Conservation (phyloP, 2,797 vertebrate species). For the Anguilla obscura region DNA sequence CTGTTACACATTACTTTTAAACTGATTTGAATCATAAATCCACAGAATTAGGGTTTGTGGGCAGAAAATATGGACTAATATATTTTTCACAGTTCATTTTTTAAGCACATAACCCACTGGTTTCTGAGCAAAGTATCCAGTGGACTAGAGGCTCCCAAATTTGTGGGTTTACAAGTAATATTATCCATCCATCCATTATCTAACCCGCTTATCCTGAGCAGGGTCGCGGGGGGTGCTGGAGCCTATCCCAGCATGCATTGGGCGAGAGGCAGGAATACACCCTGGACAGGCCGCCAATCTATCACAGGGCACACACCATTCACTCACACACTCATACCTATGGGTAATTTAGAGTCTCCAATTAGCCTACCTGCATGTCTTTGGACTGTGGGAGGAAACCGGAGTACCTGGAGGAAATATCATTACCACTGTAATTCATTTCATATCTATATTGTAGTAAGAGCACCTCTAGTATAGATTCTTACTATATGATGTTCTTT, state of each 20-base stretch:
- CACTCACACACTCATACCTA: no score
- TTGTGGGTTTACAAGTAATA: background rate
- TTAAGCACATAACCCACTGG: background rate
- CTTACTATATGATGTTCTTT: background rate
- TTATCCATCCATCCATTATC: no score
- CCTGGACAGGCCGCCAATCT: no score
- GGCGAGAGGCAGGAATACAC: no score
- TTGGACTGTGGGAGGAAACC: no score
- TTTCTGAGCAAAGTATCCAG: background rate
- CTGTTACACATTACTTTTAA: background rate
- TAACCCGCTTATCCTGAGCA: no score
- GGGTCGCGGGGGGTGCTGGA: no score
- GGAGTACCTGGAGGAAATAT: background rate
- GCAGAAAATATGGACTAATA: background rate
- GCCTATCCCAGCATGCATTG: no score
- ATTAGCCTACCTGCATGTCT: no score
- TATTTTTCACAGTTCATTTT: background rate
- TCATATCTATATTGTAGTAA: background rate
- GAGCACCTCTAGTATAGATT: background rate
- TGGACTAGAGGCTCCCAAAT: background rate
- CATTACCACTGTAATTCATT: background rate
- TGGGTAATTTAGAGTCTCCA: no score
- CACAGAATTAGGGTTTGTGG: background rate
- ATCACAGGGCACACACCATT: no score
- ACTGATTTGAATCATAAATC: background rate